phyloP scores from a whole-genome alignment of 2,113 vertebrate species.

The Raja brachyura region DNA sequence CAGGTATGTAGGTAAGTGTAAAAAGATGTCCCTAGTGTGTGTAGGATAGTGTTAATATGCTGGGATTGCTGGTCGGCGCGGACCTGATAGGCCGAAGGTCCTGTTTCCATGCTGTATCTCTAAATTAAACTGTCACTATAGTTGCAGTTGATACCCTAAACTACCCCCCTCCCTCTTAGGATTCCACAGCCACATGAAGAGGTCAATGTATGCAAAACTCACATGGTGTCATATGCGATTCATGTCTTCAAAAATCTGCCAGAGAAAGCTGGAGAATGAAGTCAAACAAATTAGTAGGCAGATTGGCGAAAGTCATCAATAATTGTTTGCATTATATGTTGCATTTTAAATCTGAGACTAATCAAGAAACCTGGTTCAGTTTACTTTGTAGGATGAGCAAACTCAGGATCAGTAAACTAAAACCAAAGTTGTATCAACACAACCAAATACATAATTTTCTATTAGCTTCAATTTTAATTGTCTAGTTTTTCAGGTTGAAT shows the following conservation, averaged over 20 bases:
- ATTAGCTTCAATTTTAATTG: not conserved
- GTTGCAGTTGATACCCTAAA: not conserved
- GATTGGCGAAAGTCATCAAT: not conserved
- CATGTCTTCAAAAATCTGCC: not conserved
- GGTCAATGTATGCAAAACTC: not conserved
- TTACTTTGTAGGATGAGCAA: not conserved
- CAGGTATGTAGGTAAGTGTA: too few relatives aligned
- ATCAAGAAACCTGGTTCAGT: not conserved
- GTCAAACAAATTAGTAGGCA: not conserved
- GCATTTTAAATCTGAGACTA: not conserved
- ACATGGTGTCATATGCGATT: not conserved
- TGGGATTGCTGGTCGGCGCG: too few relatives aligned
- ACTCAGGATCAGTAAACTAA: not conserved
- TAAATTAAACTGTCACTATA: too few relatives aligned
- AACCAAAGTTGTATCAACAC: not conserved
- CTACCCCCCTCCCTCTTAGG: too few relatives aligned
- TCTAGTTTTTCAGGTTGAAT: too few relatives aligned
- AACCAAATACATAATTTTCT: not conserved
- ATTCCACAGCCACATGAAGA: not conserved
- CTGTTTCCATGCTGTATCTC: too few relatives aligned
- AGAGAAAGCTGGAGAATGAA: not conserved
- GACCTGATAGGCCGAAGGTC: too few relatives aligned
- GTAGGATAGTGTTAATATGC: too few relatives aligned
- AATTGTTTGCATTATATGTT: not conserved
- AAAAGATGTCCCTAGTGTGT: too few relatives aligned